A percentile compares a stretch with the other conserved stretches of the same genome.
phyloP scores from a whole-genome alignment of 2,888 invertebrate species.

The Augiades crinisus region DNA sequence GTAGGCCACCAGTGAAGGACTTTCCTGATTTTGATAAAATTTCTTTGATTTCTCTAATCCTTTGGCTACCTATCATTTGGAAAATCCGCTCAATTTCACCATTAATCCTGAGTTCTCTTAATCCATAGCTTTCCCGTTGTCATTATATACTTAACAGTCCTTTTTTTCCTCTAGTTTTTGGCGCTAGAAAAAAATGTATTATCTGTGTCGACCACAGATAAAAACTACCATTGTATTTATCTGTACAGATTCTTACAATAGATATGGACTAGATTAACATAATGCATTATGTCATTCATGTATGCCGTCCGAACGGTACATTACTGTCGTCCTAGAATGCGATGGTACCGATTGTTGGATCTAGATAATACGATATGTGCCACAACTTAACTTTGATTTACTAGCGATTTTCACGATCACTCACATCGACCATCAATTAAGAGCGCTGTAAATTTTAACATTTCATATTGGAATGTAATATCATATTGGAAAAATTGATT shows the following conservation, averaged over 20 bases:
- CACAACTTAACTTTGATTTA: slow-evolving; percentile 5
- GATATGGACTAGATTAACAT: neutral
- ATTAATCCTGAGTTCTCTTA: no score
- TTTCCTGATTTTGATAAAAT: neutral
- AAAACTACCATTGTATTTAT: no score
- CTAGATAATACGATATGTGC: neutral
- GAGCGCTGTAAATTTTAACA: no score
- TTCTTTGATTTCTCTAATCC: neutral
- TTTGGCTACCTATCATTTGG: neutral
- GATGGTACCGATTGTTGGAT: slow-evolving; percentile 16
- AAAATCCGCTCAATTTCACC: no score
- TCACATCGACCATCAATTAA: slow-evolving; percentile 9
- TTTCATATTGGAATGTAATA: no score
- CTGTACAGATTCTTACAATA: neutral
- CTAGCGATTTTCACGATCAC: neutral
- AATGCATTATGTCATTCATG: slow-evolving; percentile 21
- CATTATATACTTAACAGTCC: no score
- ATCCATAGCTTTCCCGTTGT: no score
- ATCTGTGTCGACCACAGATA: neutral
- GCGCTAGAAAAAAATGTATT: no score
- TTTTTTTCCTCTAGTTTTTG: no score
- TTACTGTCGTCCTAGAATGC: slow-evolving; percentile 42
- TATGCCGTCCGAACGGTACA: slow-evolving; percentile 36
- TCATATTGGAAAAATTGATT: no score
- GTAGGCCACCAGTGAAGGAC: slow-evolving; percentile 2